Base-by-base conservation (phyloP, 2,113 vertebrate genomes). In the Plecturocebus donacophilus region DNA sequence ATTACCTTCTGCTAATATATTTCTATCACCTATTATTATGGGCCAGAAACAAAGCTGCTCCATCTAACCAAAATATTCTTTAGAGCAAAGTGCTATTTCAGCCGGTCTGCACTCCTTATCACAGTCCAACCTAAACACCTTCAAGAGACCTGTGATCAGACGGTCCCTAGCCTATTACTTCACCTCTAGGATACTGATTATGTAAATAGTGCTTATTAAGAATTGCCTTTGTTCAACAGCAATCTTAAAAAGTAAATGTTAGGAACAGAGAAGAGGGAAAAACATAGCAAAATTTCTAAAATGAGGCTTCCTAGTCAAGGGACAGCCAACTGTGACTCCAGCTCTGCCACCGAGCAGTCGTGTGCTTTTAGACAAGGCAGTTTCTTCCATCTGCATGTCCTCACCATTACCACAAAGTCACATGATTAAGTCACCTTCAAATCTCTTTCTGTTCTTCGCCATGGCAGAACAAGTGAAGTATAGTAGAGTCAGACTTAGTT, bases 231-330 rank as follows among this genome's bases (percentile, higher is more conserved):
- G 32, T 38, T 70, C 52, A 90, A 54, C 12, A 73, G 13, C 52
- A 90, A 45, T 68, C 94, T 79, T n/a, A 71, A 64, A 90, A 90
- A 87, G 70, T 70, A 20, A 52, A 10, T 32, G 91, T 93, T 79
- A 94, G 85, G 17, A 77, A 84, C 42, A 90, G 38, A 90, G 32
- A 38, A 52, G 30, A 30, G 61, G 77, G 13, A 1, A 1, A 13
- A 8, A n/a, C 49, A 25, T 30, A 38, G 49, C 32, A 83, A 85
- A 79, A n/a, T 77, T 84, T 70, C 66, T 88, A 80, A 90, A 80
- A 66, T 7, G 11, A 80, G 61, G 20, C 70, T 73, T 27, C 35
- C 17, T n/a, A 27, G 32, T 45, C 2, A 89, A 76, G 49, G 93
- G 25, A 87, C 23, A 14, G 35, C 5, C 32, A 47, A 0, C 38